Percentiles rank a stretch among this genome's conserved stretches.
These are phyloP conservation scores for Venustaconcha ellipsiformis DNA, from an alignment of 1,140 invertebrate genomes.

Conservation along the genomic window DNA sequence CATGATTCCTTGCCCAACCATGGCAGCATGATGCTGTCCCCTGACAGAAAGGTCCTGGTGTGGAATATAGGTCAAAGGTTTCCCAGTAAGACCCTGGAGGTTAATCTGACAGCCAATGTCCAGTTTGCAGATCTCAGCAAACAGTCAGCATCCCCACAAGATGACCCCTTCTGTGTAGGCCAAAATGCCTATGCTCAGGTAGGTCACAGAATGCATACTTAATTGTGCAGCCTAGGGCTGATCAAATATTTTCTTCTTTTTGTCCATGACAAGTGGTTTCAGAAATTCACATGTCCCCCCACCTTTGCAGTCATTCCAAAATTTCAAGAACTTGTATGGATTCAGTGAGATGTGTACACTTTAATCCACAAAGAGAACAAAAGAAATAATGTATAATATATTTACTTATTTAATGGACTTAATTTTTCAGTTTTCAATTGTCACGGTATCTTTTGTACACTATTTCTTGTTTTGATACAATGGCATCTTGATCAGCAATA, in stretches of 20 bases:
- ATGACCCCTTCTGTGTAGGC: slow-evolving; percentile 56
- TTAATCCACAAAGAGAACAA: too few species aligned
- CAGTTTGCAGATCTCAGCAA: slow-evolving; percentile 32
- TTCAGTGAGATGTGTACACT: too few species aligned
- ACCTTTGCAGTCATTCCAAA: not conserved
- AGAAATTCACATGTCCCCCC: not conserved
- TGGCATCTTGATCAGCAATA: too few species aligned
- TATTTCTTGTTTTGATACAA: too few species aligned
- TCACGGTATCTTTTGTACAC: too few species aligned
- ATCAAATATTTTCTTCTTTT: too few species aligned
- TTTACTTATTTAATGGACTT: too few species aligned
- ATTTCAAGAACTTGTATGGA: not conserved
- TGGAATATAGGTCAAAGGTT: slow-evolving; percentile 64
- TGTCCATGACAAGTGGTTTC: not conserved
- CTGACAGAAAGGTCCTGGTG: slow-evolving; percentile 50
- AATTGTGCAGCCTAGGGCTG: not conserved
- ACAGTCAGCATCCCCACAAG: slow-evolving; percentile 11
- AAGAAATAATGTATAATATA: too few species aligned
- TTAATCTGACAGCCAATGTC: slow-evolving; percentile 50
- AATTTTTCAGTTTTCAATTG: too few species aligned
- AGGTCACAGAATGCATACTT: not conserved
- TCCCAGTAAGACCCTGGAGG: slow-evolving; percentile 41
- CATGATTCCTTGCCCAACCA: slow-evolving; percentile 50
- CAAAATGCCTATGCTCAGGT: slow-evolving; percentile 59
- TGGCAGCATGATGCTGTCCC: slow-evolving; percentile 47